phyloP scores from a whole-genome alignment of 2,888 invertebrate species.

The Machimus atricapillus region DNA sequence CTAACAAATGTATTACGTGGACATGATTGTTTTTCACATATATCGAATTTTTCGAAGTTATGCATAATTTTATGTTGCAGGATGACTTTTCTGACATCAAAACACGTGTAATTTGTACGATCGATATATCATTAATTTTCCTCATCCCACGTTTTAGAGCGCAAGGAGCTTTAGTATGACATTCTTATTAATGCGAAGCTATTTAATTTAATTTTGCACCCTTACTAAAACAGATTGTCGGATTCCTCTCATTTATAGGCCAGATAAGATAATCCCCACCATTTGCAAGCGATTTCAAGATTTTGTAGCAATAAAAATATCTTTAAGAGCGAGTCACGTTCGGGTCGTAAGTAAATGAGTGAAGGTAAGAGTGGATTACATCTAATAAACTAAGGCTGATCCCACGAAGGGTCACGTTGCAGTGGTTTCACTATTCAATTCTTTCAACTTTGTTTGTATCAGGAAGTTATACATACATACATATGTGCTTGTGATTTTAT shows the following conservation, averaged over 20 bases:
- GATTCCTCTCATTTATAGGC: neutral
- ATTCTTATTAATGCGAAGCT: neutral
- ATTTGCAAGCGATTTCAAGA: neutral
- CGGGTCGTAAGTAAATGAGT: neutral
- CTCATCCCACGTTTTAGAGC: neutral
- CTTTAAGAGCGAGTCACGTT: neutral
- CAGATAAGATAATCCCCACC: neutral
- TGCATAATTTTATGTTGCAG: neutral
- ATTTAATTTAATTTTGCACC: neutral
- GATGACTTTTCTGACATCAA: neutral
- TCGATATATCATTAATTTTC: neutral
- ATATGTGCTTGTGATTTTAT: neutral
- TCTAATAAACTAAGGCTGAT: neutral
- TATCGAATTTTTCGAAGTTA: neutral
- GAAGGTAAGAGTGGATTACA: neutral
- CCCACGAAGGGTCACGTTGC: neutral
- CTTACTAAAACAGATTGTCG: neutral
- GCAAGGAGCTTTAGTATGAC: neutral
- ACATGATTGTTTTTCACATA: neutral
- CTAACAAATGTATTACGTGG: neutral
- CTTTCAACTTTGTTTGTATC: neutral
- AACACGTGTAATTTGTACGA: neutral
- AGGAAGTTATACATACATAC: too few species aligned
- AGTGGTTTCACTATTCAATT: neutral
- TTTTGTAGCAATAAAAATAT: neutral